These are phyloP conservation scores for Troilus luridus DNA, from an alignment of 2,888 invertebrate genomes.

Conservation along the genomic window DNA sequence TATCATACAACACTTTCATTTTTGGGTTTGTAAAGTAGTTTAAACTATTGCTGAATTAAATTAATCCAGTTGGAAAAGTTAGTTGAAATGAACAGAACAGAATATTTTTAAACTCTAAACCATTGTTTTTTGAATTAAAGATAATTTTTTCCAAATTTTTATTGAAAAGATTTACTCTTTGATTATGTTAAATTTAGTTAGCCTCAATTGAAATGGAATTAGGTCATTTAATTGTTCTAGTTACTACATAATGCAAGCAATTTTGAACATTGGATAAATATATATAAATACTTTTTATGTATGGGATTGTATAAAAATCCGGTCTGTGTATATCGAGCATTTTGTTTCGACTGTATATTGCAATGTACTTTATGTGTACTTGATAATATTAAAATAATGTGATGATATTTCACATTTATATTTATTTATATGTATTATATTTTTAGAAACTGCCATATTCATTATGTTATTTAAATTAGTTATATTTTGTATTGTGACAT, in stretches of 20 bases:
- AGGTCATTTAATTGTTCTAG: neutral
- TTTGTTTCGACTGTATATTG: neutral
- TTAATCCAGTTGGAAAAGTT: too few relatives aligned
- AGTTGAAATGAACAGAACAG: neutral
- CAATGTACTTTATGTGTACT: neutral
- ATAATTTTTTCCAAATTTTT: neutral
- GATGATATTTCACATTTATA: neutral
- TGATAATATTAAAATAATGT: neutral
- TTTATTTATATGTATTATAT: neutral
- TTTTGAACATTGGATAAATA: neutral
- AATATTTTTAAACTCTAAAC: too few relatives aligned
- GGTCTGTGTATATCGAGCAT: neutral
- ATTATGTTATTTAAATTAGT: neutral
- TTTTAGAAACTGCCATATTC: conserved; percentile 29
- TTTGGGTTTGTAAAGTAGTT: neutral
- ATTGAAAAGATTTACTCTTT: neutral
- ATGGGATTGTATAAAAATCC: neutral
- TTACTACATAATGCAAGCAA: neutral
- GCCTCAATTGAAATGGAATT: neutral
- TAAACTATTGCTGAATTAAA: neutral
- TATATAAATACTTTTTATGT: neutral
- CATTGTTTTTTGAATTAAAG: too few relatives aligned
- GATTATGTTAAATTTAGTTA: neutral
- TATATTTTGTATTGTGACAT: neutral
- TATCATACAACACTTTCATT: neutral